A percentile compares a stretch with the other conserved stretches of the same genome.
These are phyloP conservation scores for Boleophthalmus pectinirostris DNA, from an alignment of 2,113 vertebrate genomes.

Conservation along the genomic window DNA sequence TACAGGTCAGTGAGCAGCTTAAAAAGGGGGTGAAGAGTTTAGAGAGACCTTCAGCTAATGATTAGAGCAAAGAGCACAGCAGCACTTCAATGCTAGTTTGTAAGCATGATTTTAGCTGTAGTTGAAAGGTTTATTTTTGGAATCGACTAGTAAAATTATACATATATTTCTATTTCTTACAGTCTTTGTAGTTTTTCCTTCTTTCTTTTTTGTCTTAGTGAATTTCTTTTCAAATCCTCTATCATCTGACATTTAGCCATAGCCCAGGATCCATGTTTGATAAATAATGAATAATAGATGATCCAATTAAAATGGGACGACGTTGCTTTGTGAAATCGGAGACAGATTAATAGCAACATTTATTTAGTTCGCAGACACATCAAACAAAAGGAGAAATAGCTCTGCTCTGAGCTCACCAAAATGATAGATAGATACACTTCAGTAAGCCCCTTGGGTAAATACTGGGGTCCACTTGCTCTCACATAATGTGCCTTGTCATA, in stretches of 20 bases:
- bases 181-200: neutral
- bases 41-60: neutral
- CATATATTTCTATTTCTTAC: neutral
- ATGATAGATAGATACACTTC: slow-evolving; percentile 7
- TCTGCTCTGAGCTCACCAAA: neutral
- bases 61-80: neutral
- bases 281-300: slow-evolving; percentile 15
- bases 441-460: slow-evolving; percentile 5
- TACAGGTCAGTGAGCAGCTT: neutral
- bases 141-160: neutral
- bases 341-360: slow-evolving; percentile 10
- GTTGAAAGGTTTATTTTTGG: neutral
- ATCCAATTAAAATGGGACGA: slow-evolving; percentile 22
- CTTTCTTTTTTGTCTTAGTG: neutral
- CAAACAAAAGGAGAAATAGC: slow-evolving; percentile 1
- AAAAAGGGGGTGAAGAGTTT: neutral
- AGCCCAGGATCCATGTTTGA: slow-evolving; percentile 23
- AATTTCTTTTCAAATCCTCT: neutral
- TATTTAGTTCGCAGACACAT: slow-evolving; percentile 4
- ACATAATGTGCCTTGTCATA: neutral
- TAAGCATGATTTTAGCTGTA: no score
- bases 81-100: neutral
- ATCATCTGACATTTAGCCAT: slow-evolving; percentile 28
- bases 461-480: slow-evolving; percentile 5
- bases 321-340: slow-evolving; percentile 14